Evolutionary conservation across 30 jellyfish, hydroid and myxozoan genomes (phyloP).

Genomic region (Morbakka virulenta): DNA sequence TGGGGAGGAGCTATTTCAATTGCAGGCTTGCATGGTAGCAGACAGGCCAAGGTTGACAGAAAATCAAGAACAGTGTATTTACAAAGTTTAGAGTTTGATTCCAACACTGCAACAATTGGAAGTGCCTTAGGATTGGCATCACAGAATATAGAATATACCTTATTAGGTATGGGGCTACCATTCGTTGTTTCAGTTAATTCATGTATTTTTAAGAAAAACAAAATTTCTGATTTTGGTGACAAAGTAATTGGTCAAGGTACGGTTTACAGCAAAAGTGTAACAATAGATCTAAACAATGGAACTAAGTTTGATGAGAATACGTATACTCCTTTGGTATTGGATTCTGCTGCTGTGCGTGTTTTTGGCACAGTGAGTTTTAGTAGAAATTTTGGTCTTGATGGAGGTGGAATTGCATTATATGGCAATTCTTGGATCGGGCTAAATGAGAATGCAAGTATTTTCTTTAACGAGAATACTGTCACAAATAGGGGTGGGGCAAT

Average conservation of each 20-base stretch:
- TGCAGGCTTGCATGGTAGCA: conserved; percentile 11
- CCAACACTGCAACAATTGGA: conserved; percentile 74
- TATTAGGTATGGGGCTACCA: conserved; percentile 62
- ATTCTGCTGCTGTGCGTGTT: conserved; percentile 31
- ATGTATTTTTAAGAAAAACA: conserved; percentile 29
- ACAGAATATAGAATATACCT: conserved; percentile 20
- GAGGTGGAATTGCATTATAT: conserved; percentile 77
- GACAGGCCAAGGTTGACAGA: neutral
- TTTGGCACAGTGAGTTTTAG: conserved; percentile 13
- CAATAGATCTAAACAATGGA: neutral
- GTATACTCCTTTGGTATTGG: conserved; percentile 65
- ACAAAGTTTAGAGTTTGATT: conserved; percentile 7
- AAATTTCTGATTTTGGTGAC: conserved; percentile 55
- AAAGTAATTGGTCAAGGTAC: conserved; percentile 90
- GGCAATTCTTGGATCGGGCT: conserved; percentile 53
- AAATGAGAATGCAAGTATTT: conserved; percentile 9
- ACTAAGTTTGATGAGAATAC: conserved; percentile 15
- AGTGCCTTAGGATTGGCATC: conserved; percentile 73
- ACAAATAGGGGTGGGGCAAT: conserved; percentile 73
- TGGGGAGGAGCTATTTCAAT: conserved; percentile 91
- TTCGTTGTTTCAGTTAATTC: conserved; percentile 12
- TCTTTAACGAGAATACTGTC: conserved; percentile 40
- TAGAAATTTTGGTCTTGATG: conserved; percentile 58
- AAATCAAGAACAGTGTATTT: neutral
- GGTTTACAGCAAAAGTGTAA: conserved; percentile 23